Base-by-base conservation (phyloP, 2,797 vertebrate genomes). In the Harpagifer antarcticus region DNA sequence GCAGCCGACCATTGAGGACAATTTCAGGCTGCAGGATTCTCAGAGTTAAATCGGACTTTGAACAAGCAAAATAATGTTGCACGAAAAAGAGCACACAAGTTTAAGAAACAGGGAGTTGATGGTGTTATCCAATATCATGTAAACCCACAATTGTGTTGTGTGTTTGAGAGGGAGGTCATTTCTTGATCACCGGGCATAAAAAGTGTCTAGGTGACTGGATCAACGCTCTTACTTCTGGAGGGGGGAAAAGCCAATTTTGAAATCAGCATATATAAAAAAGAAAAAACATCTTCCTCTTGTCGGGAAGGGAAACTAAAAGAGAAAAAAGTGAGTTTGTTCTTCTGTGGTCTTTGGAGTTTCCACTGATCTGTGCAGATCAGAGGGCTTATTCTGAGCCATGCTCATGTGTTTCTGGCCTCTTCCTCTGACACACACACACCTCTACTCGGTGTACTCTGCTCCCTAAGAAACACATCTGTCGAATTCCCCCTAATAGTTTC, bases 211-310 rank as follows among this genome's bases (percentile, higher is more conserved):
- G 70, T 2, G 19, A 58, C 78, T 65, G 72, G 58, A 84, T 79
- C 55, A 15, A n/a, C 27, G 68, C 44, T 52, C 69, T 91, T 87
- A 93, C 92, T 92, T 84, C 86, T 74, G 44, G 54, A 63, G 40
- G 23, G 33, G 13, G 60, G 27, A n/a, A 8, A 82, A 81, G 56
- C 52, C 80, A 88, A 76, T 87, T 93, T 92, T 91, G 89, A 88
- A 93, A 94, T 92, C 84, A 86, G 87, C 83, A 86, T 90, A 66
- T 75, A 85, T 23, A 76, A 81, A 77, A 79, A 84, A 9, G 1
- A 0, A 27, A 27, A 27, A 87, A 79, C 84, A 86, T 91, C 88
- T 91, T 85, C 72, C 79, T 57, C 81, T 66, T 74, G 79, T 86
- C 56, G 72, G 76, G 11, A 54, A 80, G 64, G 59, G 56, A 72